Evolutionary conservation across 1,140 invertebrate species (phyloP), one percentile per base, ranked within the genome.

Genomic region (Scaptomyza graminum): DNA sequence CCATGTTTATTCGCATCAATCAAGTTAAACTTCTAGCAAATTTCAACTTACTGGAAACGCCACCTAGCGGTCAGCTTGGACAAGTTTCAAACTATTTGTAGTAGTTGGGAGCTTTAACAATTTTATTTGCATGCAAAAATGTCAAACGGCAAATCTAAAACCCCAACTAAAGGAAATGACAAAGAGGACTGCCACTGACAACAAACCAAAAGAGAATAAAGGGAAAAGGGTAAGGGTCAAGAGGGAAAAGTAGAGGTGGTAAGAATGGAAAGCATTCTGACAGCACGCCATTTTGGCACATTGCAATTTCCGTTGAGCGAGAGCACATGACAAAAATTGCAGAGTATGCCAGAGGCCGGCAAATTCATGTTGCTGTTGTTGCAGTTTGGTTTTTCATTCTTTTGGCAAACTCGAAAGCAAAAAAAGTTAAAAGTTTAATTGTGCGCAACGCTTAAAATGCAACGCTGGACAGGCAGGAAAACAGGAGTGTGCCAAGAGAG

Each of bases 401-500:
- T 63, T 50, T 59, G 59, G 41, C 43, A 61, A 88, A 82, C 64
- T 68, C 50, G 12, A 25, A 71, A 50, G 50, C 79, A 82, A 79
- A 87, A 22, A 34, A 87, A 88, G 83, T 88, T 88, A 83, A 88
- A 88, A 88, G 83, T 88, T 88, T 88, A 88, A 88, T 88, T 88
- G 83, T 88, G 83, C 79, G 73, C 79, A 88, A 79, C 83, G 77
- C 74, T 88, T 72, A 73, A 70, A 74, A 74, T 74, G 72, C 56
- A 62, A 76, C 50, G 64, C 37, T 16, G 37, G 50, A 62, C 57
- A 56, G 65, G 1, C 46, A n/a, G 43, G 37, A 15, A 37, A 18
- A 47, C 11, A 9, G 22, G 15, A 34, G 11, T 11, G 22, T 31
- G 51, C 43, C 25, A 25, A 46, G 52, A 43, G 50, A 39, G 47